Conservation (phyloP, 2,888 invertebrate species). For the Pheosia gnoma region DNA sequence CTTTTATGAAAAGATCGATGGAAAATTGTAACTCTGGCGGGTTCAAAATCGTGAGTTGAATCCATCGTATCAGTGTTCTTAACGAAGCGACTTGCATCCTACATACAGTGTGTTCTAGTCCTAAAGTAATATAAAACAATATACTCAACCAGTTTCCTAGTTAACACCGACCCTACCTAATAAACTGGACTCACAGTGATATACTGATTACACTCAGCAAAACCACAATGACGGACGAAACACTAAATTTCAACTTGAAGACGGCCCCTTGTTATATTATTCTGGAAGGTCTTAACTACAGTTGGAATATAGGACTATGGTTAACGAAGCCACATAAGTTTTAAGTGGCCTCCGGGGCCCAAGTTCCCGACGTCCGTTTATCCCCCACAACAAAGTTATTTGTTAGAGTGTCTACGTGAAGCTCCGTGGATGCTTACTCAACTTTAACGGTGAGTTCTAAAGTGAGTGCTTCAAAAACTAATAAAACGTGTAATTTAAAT, state of each 20-base stretch:
- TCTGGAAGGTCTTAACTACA: slow-evolving; percentile 59
- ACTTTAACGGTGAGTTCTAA: slow-evolving; percentile 49
- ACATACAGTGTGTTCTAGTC: not conserved
- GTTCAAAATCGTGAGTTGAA: too few relatives aligned
- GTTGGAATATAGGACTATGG: slow-evolving; percentile 67
- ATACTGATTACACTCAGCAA: slow-evolving; percentile 40
- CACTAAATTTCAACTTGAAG: slow-evolving; percentile 51
- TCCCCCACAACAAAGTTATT: slow-evolving; percentile 77
- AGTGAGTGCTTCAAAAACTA: slow-evolving; percentile 23
- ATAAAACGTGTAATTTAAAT: too few relatives aligned
- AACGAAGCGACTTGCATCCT: too few relatives aligned
- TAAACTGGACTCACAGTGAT: slow-evolving; percentile 31
- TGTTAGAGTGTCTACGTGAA: slow-evolving; percentile 70
- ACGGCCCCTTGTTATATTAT: slow-evolving; percentile 52
- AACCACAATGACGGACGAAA: slow-evolving; percentile 46
- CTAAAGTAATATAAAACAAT: slow-evolving; percentile 7
- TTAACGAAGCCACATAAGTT: slow-evolving; percentile 81
- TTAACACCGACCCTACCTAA: slow-evolving; percentile 17
- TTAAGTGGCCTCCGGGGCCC: slow-evolving; percentile 77
- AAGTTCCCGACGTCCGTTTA: slow-evolving; percentile 73
- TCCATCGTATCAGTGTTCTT: too few relatives aligned
- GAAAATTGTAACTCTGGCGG: too few relatives aligned
- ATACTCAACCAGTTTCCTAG: slow-evolving; percentile 13
- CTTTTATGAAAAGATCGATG: too few relatives aligned
- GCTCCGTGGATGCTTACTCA: slow-evolving; percentile 62